Conservation (phyloP, 2,113 vertebrate genomes). For the Lasiurus borealis region DNA sequence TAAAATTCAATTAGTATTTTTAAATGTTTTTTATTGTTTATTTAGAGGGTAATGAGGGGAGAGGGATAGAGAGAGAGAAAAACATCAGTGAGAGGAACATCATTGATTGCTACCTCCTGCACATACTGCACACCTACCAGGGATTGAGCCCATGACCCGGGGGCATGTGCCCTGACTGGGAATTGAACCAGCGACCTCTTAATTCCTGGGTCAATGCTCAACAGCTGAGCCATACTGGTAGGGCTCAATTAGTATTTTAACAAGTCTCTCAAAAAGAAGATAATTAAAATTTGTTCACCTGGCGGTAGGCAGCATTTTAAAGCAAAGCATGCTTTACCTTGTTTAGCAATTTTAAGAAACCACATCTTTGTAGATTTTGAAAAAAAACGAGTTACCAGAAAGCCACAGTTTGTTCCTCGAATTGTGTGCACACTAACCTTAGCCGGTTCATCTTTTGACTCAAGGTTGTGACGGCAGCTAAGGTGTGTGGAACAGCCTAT, state of each 20-base stretch:
- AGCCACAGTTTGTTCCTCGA: not conserved
- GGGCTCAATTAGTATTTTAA: not conserved
- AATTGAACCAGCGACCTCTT: no score
- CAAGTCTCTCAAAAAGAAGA: not conserved
- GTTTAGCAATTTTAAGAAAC: not conserved
- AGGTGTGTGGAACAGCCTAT: slow-evolving; percentile 89
- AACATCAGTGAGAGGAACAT: no score
- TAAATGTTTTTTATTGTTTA: no score
- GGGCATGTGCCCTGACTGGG: no score
- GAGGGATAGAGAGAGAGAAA: no score
- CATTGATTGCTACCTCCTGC: no score
- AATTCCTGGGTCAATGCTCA: no score
- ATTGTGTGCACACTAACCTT: not conserved
- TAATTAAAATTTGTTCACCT: not conserved
- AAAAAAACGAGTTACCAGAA: not conserved
- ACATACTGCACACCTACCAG: no score
- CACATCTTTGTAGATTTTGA: not conserved
- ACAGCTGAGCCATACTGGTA: no score
- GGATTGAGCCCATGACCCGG: no score
- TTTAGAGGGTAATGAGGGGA: no score
- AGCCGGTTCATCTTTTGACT: slow-evolving; percentile 36
- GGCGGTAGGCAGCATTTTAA: not conserved
- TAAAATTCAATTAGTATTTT: not conserved
- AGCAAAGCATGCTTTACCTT: not conserved
- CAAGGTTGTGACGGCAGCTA: slow-evolving; percentile 91